These are phyloP conservation scores for Piezodorus guildinii DNA, from an alignment of 1,140 invertebrate genomes.

Conservation along the genomic window DNA sequence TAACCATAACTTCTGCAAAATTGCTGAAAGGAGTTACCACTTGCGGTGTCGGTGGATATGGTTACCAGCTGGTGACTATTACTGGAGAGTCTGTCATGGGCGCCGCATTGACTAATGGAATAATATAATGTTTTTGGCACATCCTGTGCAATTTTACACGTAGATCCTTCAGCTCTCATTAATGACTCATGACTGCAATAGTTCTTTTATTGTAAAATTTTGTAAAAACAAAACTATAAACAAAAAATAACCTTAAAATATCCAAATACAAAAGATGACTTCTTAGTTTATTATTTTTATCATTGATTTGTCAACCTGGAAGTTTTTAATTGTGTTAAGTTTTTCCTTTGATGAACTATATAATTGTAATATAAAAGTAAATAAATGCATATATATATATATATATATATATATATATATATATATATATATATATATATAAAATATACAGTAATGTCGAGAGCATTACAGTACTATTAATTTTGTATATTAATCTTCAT, in stretches of 20 bases:
- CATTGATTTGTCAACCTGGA: not conserved
- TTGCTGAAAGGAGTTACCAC: conserved; percentile 4
- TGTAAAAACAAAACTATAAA: too few relatives aligned
- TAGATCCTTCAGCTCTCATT: not conserved
- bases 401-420: not conserved
- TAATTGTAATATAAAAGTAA: too few relatives aligned
- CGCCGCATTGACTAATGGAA: not conserved
- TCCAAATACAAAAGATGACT: too few relatives aligned
- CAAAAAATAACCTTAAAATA: too few relatives aligned
- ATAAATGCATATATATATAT: not conserved
- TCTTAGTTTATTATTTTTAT: too few relatives aligned
- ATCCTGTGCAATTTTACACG: conserved; percentile 4
- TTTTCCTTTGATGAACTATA: not conserved
- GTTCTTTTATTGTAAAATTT: too few relatives aligned
- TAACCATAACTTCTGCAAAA: not conserved
- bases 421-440: not conserved
- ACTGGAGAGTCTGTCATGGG: not conserved
- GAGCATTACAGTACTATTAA: not conserved
- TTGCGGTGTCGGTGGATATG: not conserved
- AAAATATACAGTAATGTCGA: not conserved
- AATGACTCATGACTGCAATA: too few relatives aligned
- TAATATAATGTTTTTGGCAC: conserved; percentile 1
- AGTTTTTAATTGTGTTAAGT: conserved; percentile 2
- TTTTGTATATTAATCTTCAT: conserved; percentile 9
- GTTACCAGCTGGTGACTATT: conserved; percentile 2